A percentile compares a stretch with the other conserved stretches of the same genome.
Conservation (phyloP, 2,888 invertebrate genomes). For the Phortica magna region DNA sequence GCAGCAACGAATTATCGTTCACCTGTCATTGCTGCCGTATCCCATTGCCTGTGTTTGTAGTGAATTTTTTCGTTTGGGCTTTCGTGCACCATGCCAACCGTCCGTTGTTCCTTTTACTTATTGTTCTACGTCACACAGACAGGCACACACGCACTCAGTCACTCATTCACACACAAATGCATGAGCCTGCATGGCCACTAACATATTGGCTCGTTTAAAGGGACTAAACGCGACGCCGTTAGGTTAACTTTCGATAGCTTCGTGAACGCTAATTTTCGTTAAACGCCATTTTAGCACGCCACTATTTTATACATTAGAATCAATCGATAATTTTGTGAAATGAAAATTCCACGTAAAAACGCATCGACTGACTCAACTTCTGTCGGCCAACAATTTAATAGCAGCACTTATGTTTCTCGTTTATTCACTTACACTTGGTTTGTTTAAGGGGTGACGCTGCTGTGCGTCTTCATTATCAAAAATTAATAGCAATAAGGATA, state of each 20-base stretch:
- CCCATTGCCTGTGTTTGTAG: not conserved
- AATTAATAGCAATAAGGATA: constrained; percentile 39
- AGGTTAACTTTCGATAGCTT: constrained; percentile 24
- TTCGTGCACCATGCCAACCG: constrained; percentile 75
- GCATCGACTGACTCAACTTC: too few relatives aligned
- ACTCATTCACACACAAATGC: not conserved
- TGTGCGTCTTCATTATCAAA: too few relatives aligned
- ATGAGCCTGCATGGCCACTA: not conserved
- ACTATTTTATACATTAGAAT: not conserved
- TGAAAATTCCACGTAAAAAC: too few relatives aligned
- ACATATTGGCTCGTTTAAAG: too few relatives aligned
- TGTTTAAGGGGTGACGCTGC: too few relatives aligned
- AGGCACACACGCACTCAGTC: constrained; percentile 13
- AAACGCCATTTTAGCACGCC: constrained; percentile 37
- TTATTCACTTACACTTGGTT: too few relatives aligned
- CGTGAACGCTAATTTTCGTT: constrained; percentile 54
- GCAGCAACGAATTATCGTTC: not conserved
- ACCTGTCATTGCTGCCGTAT: not conserved
- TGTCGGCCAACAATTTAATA: too few relatives aligned
- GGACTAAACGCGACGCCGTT: not conserved
- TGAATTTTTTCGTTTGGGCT: constrained; percentile 71
- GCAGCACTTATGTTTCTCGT: too few relatives aligned
- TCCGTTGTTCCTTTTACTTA: not conserved
- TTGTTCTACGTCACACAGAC: not conserved
- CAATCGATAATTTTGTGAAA: not conserved